phyloP scores from a whole-genome alignment of 2,797 vertebrate species.

The Gadopsis marmoratus region DNA sequence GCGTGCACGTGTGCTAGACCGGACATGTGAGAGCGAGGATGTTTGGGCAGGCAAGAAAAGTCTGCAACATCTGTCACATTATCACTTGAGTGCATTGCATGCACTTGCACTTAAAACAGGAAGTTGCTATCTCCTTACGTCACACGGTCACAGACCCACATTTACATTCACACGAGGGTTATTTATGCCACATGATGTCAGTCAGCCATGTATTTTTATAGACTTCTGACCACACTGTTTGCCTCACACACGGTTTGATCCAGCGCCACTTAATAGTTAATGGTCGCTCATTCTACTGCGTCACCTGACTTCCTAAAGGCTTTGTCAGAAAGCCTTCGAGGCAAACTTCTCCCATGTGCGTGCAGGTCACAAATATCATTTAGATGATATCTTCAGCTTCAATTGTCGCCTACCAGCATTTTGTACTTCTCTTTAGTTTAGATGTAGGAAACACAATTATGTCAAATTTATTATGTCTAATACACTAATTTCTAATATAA shows the following conservation, averaged over 20 bases:
- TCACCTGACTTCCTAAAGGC: too few relatives aligned
- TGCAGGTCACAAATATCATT: too few relatives aligned
- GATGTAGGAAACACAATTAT: neutral
- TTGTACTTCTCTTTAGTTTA: neutral
- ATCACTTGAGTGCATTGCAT: constrained; percentile 21
- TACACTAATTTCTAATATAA: too few relatives aligned
- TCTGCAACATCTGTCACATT: constrained; percentile 49
- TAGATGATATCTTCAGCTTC: too few relatives aligned
- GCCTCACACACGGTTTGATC: neutral
- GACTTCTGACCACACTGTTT: constrained; percentile 11
- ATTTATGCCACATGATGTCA: constrained; percentile 40
- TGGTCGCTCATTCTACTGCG: too few relatives aligned
- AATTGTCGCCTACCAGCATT: too few relatives aligned
- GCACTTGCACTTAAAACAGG: constrained; percentile 20
- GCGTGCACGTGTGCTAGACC: neutral
- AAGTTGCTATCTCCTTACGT: constrained; percentile 9
- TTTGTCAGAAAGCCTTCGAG: too few relatives aligned
- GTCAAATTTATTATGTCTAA: neutral
- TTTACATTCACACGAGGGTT: constrained; percentile 44
- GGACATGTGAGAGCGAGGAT: neutral
- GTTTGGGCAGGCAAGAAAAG: constrained; percentile 38
- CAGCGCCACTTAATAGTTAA: neutral
- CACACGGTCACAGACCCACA: constrained; percentile 36
- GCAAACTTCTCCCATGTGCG: too few relatives aligned
- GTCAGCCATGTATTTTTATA: constrained; percentile 26